Base-by-base conservation (phyloP, 1,140 invertebrate genomes). In the Prorops nasuta region DNA sequence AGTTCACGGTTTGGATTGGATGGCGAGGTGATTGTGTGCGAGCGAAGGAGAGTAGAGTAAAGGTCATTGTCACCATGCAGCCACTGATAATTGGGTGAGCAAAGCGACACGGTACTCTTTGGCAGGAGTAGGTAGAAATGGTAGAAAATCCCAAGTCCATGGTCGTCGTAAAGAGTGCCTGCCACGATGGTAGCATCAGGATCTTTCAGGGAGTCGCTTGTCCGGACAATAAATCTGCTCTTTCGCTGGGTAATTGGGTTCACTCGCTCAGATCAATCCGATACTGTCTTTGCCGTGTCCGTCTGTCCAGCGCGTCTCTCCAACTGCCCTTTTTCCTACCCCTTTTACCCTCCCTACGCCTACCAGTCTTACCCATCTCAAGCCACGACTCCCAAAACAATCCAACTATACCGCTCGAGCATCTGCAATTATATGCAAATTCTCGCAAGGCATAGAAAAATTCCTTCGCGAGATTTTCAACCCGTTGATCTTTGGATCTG, bases 261-360 rank as follows among this genome's bases (percentile, higher is more conserved):
- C 74, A 77, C 74, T 69, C 71, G 71, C 63, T 70, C 61, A 74
- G 75, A 78, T 76, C 74, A 66, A 69, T 72, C 69, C 73, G 74
- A 78, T 78, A 76, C 72, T 76, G 75, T 77, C 73, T 68, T 58
- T 66, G 64, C 56, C 65, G 66, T 70, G 73, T 73, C 67, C 64
- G 64, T 72, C 70, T 52, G 60, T 71, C 68, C 59, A 55, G 24
- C 64, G 60, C 63, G 49, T 54, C 48, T 55, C 60, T 53, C 19
- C 10, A 22, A 12, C 22, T 20, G 17, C 6, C 18, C 39, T 41
- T 63, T 55, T 53, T 58, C 42, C 20, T 40, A 17, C 38, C 19
- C 36, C 49, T 35, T 36, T 32, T 3, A 3, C 31, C 10, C 42
- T 34, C 15, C 17, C 12, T 9, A 10, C 32, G 15, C 18, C 18